Conservation (phyloP, 1,140 invertebrate genomes). For the Tetraneura akinire region DNA sequence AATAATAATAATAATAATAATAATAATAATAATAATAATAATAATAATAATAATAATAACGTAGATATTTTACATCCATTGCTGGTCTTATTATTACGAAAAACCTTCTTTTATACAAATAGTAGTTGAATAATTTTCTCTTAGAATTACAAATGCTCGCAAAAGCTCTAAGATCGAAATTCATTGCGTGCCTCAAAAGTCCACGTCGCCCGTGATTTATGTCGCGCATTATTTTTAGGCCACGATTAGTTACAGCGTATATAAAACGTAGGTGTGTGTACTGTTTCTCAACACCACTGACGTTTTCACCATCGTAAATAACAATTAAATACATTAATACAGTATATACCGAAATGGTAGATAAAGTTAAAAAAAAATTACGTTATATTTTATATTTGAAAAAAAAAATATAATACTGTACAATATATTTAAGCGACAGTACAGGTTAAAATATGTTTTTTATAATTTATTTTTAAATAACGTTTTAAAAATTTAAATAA, state of each 20-base stretch:
- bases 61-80: not conserved
- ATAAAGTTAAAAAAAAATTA: too few relatives aligned
- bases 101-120: not conserved
- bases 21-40: too few relatives aligned
- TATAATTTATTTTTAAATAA: too few relatives aligned
- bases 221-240: constrained; percentile 29
- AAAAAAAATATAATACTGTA: too few relatives aligned
- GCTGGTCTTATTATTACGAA: not conserved
- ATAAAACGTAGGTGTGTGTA: not conserved
- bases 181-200: constrained; percentile 11
- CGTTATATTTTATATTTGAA: too few relatives aligned
- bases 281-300: constrained; percentile 9
- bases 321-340: constrained; percentile 7
- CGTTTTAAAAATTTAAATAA: too few relatives aligned
- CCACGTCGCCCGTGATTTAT: constrained; percentile 5
- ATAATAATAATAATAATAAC: constrained; percentile 4
- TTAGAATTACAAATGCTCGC: not conserved
- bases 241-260: not conserved
- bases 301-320: constrained; percentile 23
- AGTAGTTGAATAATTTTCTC: not conserved
- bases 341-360: too few relatives aligned
- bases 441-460: too few relatives aligned
- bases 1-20: constrained; percentile 1
- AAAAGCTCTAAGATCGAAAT: constrained; percentile 19
- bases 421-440: too few relatives aligned